Percentiles rank a stretch among this genome's conserved stretches.
Evolutionary conservation across 2,113 vertebrate species (phyloP).

Genomic region (Pomatostomus ruficeps): DNA sequence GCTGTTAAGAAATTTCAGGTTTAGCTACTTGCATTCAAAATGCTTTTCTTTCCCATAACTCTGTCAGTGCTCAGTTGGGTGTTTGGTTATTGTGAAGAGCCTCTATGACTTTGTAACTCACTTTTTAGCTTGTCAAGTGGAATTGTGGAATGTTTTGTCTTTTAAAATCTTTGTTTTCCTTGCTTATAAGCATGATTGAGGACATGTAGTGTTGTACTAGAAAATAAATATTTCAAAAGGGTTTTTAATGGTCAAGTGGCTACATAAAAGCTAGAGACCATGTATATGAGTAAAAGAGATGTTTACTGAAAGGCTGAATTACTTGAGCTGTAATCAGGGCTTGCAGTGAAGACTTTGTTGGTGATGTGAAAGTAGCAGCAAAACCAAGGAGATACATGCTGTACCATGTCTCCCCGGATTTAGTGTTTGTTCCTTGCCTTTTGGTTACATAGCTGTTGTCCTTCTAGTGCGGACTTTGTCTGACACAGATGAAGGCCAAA

Average conservation of each 20-base stretch:
- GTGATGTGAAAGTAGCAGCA: background rate
- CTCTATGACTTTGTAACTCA: background rate
- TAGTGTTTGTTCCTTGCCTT: background rate
- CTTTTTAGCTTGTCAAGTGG: background rate
- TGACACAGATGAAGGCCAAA: background rate
- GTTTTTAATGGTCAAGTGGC: background rate
- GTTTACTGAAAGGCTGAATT: background rate
- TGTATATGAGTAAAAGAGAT: background rate
- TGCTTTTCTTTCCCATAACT: background rate
- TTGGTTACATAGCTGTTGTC: background rate
- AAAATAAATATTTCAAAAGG: background rate
- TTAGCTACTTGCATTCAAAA: background rate
- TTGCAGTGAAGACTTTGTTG: background rate
- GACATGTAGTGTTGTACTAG: rapidly evolving
- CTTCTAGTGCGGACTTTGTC: background rate
- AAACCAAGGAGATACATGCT: background rate
- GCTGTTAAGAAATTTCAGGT: background rate
- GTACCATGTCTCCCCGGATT: background rate
- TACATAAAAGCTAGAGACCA: background rate
- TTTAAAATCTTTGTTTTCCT: background rate
- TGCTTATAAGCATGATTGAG: background rate
- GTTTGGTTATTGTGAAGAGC: background rate
- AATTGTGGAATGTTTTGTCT: background rate
- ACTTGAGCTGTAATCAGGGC: background rate
- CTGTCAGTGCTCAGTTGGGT: rapidly evolving